phyloP scores from a whole-genome alignment of 2,888 invertebrate genomes.

The Glaucopsyche alexis region DNA sequence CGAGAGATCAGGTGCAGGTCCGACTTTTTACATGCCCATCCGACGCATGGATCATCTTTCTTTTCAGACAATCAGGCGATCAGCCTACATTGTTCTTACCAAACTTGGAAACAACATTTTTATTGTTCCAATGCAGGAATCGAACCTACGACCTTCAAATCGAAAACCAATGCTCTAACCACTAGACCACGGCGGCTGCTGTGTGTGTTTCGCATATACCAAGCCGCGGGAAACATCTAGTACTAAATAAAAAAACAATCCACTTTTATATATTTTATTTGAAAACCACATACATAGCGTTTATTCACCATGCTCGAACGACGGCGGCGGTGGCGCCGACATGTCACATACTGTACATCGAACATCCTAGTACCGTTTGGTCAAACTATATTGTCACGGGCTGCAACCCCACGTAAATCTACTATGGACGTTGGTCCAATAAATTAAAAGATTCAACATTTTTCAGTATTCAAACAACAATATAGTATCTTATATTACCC shows the following conservation, averaged over 20 bases:
- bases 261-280: constrained; percentile 69
- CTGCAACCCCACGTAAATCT: constrained; percentile 37
- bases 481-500: constrained; percentile 12
- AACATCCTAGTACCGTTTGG: constrained; percentile 51
- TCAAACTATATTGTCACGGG: constrained; percentile 72
- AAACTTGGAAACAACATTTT: too few relatives aligned
- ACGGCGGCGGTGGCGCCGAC: constrained; percentile 41
- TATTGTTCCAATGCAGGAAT: too few relatives aligned
- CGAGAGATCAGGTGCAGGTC: too few relatives aligned
- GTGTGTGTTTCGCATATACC: too few relatives aligned
- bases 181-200: too few relatives aligned
- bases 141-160: too few relatives aligned
- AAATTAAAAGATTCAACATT: constrained; percentile 33
- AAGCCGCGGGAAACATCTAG: too few relatives aligned
- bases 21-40: too few relatives aligned
- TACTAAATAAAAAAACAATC: constrained; percentile 43
- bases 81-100: too few relatives aligned
- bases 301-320: constrained; percentile 47
- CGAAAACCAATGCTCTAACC: too few relatives aligned
- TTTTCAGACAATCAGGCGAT: too few relatives aligned
- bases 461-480: constrained; percentile 17
- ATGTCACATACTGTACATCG: not conserved
- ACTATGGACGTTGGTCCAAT: constrained; percentile 25
- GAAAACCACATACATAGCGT: constrained; percentile 61
- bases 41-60: too few relatives aligned